Percentiles rank a stretch among this genome's conserved stretches.
These are phyloP conservation scores for Plectus sambesii DNA, from an alignment of 1,140 invertebrate species.

Conservation along the genomic window DNA sequence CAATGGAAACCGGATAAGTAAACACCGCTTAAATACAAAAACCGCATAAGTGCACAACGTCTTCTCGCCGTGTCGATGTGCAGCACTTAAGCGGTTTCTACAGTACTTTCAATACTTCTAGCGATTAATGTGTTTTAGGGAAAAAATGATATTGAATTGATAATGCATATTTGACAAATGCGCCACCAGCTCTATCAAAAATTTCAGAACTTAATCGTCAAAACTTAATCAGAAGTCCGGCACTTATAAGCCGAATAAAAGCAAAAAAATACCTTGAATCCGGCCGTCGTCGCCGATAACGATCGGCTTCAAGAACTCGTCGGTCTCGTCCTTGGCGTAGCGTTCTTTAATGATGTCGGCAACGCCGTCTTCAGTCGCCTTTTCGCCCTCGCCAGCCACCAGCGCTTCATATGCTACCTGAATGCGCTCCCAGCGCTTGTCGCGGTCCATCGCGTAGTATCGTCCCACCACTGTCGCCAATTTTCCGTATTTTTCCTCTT, in stretches of 20 bases:
- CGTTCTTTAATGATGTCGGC: constrained; percentile 42
- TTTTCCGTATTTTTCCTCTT: constrained; percentile 45
- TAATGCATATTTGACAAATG: no score
- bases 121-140: no score
- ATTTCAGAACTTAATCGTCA: neutral
- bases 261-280: constrained; percentile 37
- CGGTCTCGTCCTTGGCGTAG: constrained; percentile 45
- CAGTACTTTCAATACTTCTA: no score
- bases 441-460: constrained; percentile 53
- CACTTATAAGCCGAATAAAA: neutral
- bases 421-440: constrained; percentile 50
- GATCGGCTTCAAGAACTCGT: constrained; percentile 52
- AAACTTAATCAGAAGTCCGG: neutral
- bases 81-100: no score
- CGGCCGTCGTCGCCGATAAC: constrained; percentile 45
- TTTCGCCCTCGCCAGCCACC: constrained; percentile 47
- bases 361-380: constrained; percentile 31
- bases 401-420: constrained; percentile 51
- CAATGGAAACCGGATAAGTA: no score
- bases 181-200: no score
- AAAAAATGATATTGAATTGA: no score
- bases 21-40: neutral
- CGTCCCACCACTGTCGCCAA: constrained; percentile 50
- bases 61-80: no score
- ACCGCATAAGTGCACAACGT: no score